Percentiles rank a stretch among this genome's conserved stretches.
phyloP scores from a whole-genome alignment of 1,140 invertebrate genomes.

The Phymorhynchus buccinoides region DNA sequence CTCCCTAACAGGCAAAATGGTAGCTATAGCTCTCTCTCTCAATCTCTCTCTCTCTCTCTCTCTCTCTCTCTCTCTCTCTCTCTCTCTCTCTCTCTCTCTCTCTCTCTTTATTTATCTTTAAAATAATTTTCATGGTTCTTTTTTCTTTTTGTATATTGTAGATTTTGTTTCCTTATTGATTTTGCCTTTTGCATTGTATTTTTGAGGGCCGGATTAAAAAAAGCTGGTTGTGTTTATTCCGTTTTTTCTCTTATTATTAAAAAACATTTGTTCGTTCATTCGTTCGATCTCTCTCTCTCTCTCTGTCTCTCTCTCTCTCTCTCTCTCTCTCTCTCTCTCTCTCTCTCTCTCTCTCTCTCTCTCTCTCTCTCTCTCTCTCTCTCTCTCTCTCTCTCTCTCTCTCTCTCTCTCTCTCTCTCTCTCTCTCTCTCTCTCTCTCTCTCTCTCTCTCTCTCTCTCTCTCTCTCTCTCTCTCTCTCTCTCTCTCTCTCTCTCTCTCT shows the following conservation, averaged over 20 bases:
- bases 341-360: background rate
- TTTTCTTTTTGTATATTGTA: background rate
- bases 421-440: background rate
- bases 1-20: too few species aligned
- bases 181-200: too few species aligned
- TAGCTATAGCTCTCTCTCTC: too few species aligned
- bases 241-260: background rate
- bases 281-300: background rate
- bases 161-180: too few species aligned
- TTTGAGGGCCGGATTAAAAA: too few species aligned
- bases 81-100: too few species aligned
- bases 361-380: background rate
- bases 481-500: background rate
- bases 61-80: too few species aligned
- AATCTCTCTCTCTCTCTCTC: too few species aligned
- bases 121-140: too few species aligned
- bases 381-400: too few species aligned
- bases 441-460: background rate
- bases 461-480: background rate
- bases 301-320: background rate
- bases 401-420: background rate
- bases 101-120: too few species aligned
- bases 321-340: background rate
- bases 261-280: background rate
- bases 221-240: too few species aligned